Evolutionary conservation across 2,888 invertebrate species (phyloP).

Genomic region (Cerastis leucographa): DNA sequence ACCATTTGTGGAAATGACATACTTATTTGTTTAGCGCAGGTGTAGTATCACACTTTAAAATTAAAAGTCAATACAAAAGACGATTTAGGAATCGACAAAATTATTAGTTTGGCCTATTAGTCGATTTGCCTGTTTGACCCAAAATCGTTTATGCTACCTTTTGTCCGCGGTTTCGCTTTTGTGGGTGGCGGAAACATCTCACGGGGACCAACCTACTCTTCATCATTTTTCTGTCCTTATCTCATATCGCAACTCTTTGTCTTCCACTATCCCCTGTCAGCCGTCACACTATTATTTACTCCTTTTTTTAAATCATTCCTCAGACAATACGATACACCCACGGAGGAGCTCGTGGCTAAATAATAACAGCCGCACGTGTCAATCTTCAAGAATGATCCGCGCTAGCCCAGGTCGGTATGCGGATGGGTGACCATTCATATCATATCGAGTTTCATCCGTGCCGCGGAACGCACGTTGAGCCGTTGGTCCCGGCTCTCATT

Average conservation of each 20-base stretch:
- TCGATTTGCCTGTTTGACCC: constrained; percentile 6
- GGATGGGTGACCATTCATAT: too few relatives aligned
- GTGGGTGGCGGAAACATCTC: neutral
- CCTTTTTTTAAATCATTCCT: neutral
- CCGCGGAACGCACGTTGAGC: too few relatives aligned
- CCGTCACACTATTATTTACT: neutral
- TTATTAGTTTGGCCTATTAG: constrained; percentile 8
- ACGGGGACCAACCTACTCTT: neutral
- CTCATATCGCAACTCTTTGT: neutral
- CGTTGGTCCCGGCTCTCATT: too few relatives aligned
- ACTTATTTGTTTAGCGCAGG: constrained; percentile 25
- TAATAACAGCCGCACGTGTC: too few relatives aligned
- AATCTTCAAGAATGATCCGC: too few relatives aligned
- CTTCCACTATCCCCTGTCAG: neutral
- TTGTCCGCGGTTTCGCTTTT: neutral
- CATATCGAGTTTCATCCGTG: too few relatives aligned
- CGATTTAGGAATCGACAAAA: constrained; percentile 5
- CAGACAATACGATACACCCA: too few relatives aligned
- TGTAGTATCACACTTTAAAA: neutral
- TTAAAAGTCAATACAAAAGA: constrained; percentile 20
- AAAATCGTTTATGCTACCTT: constrained; percentile 19
- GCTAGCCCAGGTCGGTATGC: too few relatives aligned
- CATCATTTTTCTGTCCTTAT: neutral
- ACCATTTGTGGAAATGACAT: constrained; percentile 28
- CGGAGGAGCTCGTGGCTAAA: too few relatives aligned